phyloP scores from a whole-genome alignment of 1,140 invertebrate genomes.

The Leptinotarsa defecta region DNA sequence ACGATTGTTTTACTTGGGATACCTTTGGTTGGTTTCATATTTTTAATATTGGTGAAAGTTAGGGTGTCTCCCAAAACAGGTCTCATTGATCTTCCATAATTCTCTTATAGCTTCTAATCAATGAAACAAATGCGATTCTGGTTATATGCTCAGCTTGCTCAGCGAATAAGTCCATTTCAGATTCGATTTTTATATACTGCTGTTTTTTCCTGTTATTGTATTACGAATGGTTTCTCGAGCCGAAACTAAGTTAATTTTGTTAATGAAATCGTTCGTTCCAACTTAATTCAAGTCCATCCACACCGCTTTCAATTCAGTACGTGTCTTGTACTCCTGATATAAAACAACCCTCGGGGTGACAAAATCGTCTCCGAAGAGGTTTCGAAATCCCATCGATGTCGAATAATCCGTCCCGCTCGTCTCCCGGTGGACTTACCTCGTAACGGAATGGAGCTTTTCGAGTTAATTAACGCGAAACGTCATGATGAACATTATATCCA shows the following conservation, averaged over 20 bases:
- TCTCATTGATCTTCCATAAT: no score
- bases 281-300: slow-evolving; percentile 14
- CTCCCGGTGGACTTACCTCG: slow-evolving; percentile 5
- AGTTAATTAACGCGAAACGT: slow-evolving; percentile 23
- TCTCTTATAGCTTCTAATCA: no score
- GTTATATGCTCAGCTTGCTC: no score
- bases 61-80: no score
- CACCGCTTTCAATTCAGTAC: slow-evolving; percentile 24
- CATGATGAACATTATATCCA: neutral
- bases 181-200: no score
- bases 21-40: no score
- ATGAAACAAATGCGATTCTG: no score
- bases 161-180: no score
- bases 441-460: slow-evolving; percentile 13
- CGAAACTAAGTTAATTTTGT: neutral
- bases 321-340: slow-evolving; percentile 18
- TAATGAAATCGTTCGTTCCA: slow-evolving; percentile 22
- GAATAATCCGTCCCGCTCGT: slow-evolving; percentile 12
- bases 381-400: slow-evolving; percentile 27
- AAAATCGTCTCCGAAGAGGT: slow-evolving; percentile 28
- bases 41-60: no score
- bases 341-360: slow-evolving; percentile 28
- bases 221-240: neutral
- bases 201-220: neutral
- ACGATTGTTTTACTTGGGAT: no score